These are phyloP conservation scores for Drosophila tropicalis DNA, from an alignment of 1,140 invertebrate species.

Conservation along the genomic window DNA sequence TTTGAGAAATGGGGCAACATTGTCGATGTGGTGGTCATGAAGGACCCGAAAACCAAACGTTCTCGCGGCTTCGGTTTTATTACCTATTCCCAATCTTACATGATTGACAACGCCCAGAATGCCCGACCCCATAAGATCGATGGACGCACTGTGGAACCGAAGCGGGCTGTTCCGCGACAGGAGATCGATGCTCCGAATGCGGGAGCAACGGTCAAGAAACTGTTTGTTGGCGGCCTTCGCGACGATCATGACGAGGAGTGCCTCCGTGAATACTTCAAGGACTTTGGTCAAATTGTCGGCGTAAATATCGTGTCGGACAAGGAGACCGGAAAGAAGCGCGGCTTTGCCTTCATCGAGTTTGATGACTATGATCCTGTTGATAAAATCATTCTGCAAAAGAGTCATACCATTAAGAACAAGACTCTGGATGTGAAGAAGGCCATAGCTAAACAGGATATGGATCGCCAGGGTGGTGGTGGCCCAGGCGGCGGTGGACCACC, in stretches of 20 bases:
- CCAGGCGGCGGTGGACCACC: slow-evolving; percentile 37
- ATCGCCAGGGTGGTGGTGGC: slow-evolving; percentile 83
- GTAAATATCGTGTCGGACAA: slow-evolving; percentile 96
- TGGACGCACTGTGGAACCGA: slow-evolving; percentile 96
- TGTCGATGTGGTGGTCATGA: slow-evolving; percentile 99
- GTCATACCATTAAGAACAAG: slow-evolving; percentile 90
- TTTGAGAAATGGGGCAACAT: slow-evolving; percentile 99
- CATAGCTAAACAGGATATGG: slow-evolving; percentile 88
- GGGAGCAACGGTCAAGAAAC: slow-evolving; percentile 96
- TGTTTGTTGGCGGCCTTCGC: slow-evolving; percentile 97
- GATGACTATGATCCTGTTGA: slow-evolving; percentile 98
- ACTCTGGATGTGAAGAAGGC: slow-evolving; percentile 93
- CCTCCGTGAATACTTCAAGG: slow-evolving; percentile 92
- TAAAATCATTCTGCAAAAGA: slow-evolving; percentile 93
- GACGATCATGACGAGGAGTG: slow-evolving; percentile 96
- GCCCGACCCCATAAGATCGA: slow-evolving; percentile 90
- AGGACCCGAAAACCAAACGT: slow-evolving; percentile 95
- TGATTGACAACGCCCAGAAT: slow-evolving; percentile 97
- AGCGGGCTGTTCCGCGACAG: slow-evolving; percentile 97
- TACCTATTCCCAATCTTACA: slow-evolving; percentile 94
- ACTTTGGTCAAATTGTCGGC: slow-evolving; percentile 92
- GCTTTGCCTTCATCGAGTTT: slow-evolving; percentile 98
- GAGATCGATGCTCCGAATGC: slow-evolving; percentile 95
- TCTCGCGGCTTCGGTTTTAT: slow-evolving; percentile 99
- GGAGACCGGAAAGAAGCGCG: slow-evolving; percentile 95